Percentiles rank a stretch among this genome's conserved stretches.
Evolutionary conservation across 2,113 vertebrate species (phyloP).

Genomic region (Lamprotornis superbus): DNA sequence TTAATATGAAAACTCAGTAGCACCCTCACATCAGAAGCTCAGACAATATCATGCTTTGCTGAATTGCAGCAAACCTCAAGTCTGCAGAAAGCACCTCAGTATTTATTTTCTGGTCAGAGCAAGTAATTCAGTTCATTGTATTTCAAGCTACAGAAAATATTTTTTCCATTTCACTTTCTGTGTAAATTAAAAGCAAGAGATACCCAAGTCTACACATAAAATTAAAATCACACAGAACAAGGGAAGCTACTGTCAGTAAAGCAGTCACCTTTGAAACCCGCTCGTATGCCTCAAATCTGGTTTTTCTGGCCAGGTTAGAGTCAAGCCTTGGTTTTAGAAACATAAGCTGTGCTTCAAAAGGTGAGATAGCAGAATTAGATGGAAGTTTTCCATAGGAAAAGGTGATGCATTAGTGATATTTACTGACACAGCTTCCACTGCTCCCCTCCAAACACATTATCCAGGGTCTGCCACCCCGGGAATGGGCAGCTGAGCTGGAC

Average conservation of each 20-base stretch:
- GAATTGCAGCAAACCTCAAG: constrained; percentile 4
- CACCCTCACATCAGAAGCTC: neutral
- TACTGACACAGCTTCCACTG: neutral
- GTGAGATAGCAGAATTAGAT: neutral
- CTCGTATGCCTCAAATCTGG: neutral
- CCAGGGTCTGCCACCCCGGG: neutral
- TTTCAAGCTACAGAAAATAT: neutral
- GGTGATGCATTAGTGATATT: neutral
- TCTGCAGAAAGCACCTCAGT: neutral
- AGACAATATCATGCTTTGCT: neutral
- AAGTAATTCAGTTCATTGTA: neutral
- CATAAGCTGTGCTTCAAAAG: neutral
- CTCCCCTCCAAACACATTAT: neutral
- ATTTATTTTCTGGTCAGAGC: neutral
- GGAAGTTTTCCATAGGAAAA: neutral
- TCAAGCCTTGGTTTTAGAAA: neutral
- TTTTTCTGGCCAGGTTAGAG: neutral
- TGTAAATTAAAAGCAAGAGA: neutral
- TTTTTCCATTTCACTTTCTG: neutral
- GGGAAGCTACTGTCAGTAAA: neutral
- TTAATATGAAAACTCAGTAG: constrained; percentile 41
- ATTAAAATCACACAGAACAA: neutral
- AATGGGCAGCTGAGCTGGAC: neutral
- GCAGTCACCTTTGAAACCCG: neutral
- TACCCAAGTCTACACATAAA: neutral